Conservation (phyloP, 2,888 invertebrate species). For the Calephelis perditalis region DNA sequence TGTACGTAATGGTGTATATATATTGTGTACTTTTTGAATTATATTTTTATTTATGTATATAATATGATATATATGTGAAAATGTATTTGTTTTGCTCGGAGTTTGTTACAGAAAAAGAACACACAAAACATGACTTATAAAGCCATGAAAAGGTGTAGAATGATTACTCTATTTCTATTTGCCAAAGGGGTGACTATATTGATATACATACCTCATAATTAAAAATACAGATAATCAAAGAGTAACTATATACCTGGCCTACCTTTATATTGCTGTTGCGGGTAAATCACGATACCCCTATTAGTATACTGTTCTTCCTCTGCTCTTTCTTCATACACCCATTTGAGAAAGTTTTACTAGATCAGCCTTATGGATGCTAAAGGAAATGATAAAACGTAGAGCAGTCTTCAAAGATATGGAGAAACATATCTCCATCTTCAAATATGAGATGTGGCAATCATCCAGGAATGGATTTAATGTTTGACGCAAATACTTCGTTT, state of each 20-base stretch:
- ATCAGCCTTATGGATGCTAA: no score
- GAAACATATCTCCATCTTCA: no score
- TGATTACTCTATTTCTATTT: background rate
- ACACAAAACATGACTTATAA: background rate
- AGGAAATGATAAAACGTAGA: no score
- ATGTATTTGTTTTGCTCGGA: background rate
- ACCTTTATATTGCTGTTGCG: background rate
- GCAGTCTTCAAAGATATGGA: no score
- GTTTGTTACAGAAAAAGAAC: slow-evolving; percentile 6
- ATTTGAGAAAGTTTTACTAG: no score
- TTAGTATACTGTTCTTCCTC: background rate
- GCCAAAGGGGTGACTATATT: background rate
- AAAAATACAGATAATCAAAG: background rate
- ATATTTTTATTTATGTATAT: background rate
- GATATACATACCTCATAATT: background rate
- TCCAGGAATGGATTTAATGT: no score
- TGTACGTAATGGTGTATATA: background rate
- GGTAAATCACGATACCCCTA: background rate
- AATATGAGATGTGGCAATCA: no score
- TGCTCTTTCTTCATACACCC: background rate
- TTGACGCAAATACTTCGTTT: no score
- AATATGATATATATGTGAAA: background rate
- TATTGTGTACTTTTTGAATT: background rate
- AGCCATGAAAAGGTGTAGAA: slow-evolving; percentile 6
- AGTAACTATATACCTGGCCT: background rate